Percentiles rank a stretch among this genome's conserved stretches.
Evolutionary conservation across 2,888 invertebrate genomes (phyloP).

Genomic region (Pseudeuparius sepicola): DNA sequence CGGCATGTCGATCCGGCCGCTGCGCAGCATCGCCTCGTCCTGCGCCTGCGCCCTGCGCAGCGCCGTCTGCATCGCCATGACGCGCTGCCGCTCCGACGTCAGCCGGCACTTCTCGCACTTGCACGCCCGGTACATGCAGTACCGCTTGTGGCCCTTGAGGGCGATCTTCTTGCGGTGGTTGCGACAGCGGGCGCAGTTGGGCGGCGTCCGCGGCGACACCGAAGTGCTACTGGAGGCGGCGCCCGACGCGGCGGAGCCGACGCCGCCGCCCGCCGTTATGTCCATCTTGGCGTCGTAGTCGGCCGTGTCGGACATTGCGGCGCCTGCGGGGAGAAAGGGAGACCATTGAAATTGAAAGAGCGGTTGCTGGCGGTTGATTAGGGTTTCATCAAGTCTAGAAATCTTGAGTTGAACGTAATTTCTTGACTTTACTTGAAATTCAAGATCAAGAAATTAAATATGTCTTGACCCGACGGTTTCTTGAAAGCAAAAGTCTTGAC

Average conservation of each 20-base stretch:
- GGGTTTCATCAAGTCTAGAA: no score
- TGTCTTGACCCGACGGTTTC: no score
- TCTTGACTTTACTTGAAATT: no score
- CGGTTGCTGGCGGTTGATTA: no score
- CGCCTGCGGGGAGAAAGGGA: conserved; percentile 2
- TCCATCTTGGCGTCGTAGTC: conserved; percentile 45
- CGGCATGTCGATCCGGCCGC: conserved; percentile 29
- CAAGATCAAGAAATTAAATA: no score
- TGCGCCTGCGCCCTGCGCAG: conserved; percentile 74
- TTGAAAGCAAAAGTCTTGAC: no score
- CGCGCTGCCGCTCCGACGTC: conserved; percentile 76
- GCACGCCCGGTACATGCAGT: conserved; percentile 79
- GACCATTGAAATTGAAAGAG: no score
- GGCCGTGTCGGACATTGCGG: conserved; percentile 40
- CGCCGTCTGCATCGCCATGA: conserved; percentile 85
- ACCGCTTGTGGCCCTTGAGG: conserved; percentile 86
- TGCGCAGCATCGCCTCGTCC: conserved; percentile 55
- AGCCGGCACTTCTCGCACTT: conserved; percentile 78
- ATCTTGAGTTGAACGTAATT: no score
- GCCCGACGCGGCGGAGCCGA: no score
- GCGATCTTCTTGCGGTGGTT: conserved; percentile 84
- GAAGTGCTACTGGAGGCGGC: conserved; percentile 41
- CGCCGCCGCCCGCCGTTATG: conserved; percentile 39
- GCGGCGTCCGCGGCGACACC: conserved; percentile 65
- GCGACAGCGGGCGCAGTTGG: conserved; percentile 86